Conservation (phyloP, 2,888 invertebrate genomes). For the Zelleria hepariella region DNA sequence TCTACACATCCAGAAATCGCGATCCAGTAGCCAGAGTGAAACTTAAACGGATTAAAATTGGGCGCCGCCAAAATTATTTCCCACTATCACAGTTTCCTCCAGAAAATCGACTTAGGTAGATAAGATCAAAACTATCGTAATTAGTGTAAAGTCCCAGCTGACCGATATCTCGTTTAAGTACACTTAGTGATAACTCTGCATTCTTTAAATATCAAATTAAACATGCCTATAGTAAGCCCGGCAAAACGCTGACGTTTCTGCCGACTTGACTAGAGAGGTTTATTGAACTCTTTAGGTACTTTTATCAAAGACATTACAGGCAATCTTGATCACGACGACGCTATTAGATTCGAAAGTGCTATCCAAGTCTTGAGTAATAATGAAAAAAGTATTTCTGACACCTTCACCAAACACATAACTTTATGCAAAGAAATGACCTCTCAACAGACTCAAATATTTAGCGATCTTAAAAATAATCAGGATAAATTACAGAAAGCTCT, state of each 20-base stretch:
- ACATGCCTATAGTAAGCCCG: background rate
- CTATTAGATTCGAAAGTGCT: background rate
- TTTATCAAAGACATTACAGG: background rate
- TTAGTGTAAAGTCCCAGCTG: background rate
- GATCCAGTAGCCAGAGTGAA: slow-evolving; percentile 4
- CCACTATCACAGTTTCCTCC: background rate
- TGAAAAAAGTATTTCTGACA: background rate
- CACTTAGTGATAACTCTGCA: background rate
- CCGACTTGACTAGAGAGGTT: background rate
- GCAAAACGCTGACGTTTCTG: background rate
- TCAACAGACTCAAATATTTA: background rate
- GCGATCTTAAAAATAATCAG: background rate
- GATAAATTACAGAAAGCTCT: too few relatives aligned
- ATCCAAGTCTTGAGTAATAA: background rate
- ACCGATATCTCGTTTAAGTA: background rate
- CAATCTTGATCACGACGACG: background rate
- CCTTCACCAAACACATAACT: background rate
- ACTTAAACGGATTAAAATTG: slow-evolving; percentile 2
- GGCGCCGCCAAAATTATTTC: background rate
- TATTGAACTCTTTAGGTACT: background rate
- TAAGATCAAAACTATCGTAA: background rate
- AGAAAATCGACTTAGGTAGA: background rate
- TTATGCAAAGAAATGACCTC: background rate
- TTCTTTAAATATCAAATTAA: background rate
- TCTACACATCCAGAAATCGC: slow-evolving; percentile 6